Conservation (phyloP, 2,797 vertebrate genomes). For the Argya squamiceps region DNA sequence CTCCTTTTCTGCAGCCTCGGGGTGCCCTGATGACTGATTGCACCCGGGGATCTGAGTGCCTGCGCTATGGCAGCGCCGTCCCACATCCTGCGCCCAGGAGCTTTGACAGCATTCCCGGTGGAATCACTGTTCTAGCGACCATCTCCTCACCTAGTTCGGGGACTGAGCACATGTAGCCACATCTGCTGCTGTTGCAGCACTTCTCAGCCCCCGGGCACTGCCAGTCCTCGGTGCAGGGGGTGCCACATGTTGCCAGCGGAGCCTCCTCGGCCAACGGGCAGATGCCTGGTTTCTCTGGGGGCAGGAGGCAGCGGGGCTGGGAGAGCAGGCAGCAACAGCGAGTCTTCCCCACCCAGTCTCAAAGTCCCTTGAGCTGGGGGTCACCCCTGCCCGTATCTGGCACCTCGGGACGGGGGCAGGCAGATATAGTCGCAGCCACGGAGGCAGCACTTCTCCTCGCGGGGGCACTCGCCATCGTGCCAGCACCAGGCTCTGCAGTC, state of each 20-base stretch:
- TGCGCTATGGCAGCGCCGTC: fast-evolving
- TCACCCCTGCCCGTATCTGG: background rate
- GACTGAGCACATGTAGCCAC: background rate
- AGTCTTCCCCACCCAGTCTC: background rate
- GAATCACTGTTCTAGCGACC: fast-evolving
- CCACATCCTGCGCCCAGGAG: background rate
- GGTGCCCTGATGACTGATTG: fast-evolving
- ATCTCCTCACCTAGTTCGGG: background rate
- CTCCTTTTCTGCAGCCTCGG: background rate
- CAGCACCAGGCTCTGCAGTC: conserved; percentile 26
- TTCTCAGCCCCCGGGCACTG: background rate
- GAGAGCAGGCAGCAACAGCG: fast-evolving
- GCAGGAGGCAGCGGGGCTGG: background rate
- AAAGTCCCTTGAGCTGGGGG: background rate
- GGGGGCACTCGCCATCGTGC: background rate
- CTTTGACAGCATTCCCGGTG: fast-evolving
- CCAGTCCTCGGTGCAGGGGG: background rate
- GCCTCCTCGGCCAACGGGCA: background rate
- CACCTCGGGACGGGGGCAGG: background rate
- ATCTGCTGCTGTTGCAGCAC: conserved; percentile 38
- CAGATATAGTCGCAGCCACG: background rate
- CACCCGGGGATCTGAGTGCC: fast-evolving
- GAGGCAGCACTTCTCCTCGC: conserved; percentile 21
- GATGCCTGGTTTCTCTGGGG: conserved; percentile 41
- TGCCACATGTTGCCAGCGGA: fast-evolving